These are phyloP conservation scores for Nasua narica DNA, from an alignment of 2,797 vertebrate species.

Conservation along the genomic window DNA sequence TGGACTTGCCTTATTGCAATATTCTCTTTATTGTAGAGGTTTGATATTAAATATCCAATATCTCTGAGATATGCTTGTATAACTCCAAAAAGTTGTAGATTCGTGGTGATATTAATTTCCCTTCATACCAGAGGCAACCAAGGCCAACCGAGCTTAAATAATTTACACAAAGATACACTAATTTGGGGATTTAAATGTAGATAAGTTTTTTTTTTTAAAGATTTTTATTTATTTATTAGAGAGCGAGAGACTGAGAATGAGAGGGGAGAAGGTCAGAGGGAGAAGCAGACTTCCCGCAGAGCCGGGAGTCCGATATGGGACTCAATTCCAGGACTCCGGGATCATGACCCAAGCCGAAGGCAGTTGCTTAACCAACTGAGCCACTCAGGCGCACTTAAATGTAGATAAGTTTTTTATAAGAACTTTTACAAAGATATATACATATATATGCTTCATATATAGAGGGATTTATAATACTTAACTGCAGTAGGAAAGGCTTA, in stretches of 20 bases:
- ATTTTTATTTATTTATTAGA: no score
- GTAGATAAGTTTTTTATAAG: not conserved
- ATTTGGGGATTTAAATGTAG: not conserved
- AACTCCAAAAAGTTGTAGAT: not conserved
- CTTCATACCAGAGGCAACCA: not conserved
- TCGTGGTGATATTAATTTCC: not conserved
- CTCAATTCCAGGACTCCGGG: no score
- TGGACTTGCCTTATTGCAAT: not conserved
- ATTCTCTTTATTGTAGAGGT: not conserved
- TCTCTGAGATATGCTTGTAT: not conserved
- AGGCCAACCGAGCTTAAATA: not conserved
- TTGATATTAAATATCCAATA: not conserved
- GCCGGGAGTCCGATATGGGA: no score
- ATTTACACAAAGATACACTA: not conserved
- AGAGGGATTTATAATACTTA: not conserved
- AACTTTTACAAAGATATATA: not conserved
- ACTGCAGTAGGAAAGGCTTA: not conserved
- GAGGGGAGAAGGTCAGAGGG: no score
- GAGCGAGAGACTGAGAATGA: no score
- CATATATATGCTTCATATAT: not conserved
- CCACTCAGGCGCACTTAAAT: no score
- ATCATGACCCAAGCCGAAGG: no score
- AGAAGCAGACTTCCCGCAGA: no score
- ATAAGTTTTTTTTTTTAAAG: not conserved
- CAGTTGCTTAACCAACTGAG: no score